These are phyloP conservation scores for Zaprionus kolodkinae DNA, from an alignment of 1,140 invertebrate species.

Conservation along the genomic window DNA sequence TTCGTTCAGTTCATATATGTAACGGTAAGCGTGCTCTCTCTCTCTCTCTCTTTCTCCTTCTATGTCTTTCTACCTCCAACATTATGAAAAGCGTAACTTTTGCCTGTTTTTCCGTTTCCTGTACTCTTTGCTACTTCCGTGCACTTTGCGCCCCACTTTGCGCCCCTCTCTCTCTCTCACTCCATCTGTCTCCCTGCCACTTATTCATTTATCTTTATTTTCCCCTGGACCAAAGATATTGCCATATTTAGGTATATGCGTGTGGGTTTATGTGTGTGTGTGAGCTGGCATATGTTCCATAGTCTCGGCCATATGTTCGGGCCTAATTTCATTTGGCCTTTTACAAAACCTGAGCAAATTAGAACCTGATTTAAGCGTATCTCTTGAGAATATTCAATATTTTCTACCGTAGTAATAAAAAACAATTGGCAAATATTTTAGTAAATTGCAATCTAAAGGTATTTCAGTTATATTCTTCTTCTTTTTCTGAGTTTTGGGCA, in stretches of 20 bases:
- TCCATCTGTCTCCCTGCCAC: neutral
- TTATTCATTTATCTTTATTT: conserved; percentile 68
- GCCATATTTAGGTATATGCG: conserved; percentile 10
- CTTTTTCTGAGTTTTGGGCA: neutral
- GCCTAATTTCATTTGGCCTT: conserved; percentile 9
- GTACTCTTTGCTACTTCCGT: conserved; percentile 37
- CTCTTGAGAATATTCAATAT: neutral
- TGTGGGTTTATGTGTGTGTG: neutral
- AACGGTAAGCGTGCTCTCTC: conserved; percentile 5
- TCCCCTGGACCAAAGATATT: neutral
- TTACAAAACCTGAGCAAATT: neutral
- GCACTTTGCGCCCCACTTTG: conserved; percentile 58
- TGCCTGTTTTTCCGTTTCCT: conserved; percentile 55
- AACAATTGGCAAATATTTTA: neutral
- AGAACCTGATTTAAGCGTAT: neutral
- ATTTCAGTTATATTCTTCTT: neutral
- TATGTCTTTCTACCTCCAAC: neutral
- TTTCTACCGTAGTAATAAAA: neutral
- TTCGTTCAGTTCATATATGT: conserved; percentile 6
- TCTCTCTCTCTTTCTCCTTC: neutral
- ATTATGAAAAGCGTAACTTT: conserved; percentile 56
- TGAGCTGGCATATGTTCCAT: conserved; percentile 59
- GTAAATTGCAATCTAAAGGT: conserved; percentile 8
- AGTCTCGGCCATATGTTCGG: conserved; percentile 56
- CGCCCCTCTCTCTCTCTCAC: neutral